Conservation (phyloP, 1,140 invertebrate species). For the Scaptodrosophila lebanonensis region DNA sequence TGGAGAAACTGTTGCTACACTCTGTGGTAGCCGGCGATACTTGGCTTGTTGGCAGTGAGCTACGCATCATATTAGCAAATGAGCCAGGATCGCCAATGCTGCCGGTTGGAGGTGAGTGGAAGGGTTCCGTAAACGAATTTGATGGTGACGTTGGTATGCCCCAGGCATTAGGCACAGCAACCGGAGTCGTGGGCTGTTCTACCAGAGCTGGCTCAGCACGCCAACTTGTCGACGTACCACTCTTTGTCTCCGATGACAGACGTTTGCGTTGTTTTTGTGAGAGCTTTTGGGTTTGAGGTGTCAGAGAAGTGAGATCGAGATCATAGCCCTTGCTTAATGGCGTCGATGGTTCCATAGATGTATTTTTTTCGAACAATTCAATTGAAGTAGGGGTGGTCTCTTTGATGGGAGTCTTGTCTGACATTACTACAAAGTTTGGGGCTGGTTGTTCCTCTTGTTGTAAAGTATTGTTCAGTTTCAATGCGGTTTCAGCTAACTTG, state of each 20-base stretch:
- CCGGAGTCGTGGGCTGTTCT: slow-evolving; percentile 26
- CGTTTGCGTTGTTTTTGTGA: slow-evolving; percentile 80
- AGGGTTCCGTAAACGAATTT: slow-evolving; percentile 20
- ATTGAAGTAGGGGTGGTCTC: slow-evolving; percentile 21
- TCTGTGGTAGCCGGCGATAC: slow-evolving; percentile 6
- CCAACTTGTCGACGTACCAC: slow-evolving; percentile 19
- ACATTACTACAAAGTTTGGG: slow-evolving; percentile 21
- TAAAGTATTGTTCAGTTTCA: slow-evolving; percentile 72
- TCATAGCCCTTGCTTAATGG: slow-evolving; percentile 55
- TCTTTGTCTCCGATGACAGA: slow-evolving; percentile 67
- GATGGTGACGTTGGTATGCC: slow-evolving; percentile 31
- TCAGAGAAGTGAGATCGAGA: slow-evolving; percentile 59
- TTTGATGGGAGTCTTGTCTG: slow-evolving; percentile 24
- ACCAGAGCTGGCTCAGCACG: slow-evolving; percentile 6
- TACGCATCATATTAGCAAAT: slow-evolving; percentile 69
- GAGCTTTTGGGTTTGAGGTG: slow-evolving; percentile 75
- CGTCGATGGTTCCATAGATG: slow-evolving; percentile 24
- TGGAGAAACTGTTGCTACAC: slow-evolving; percentile 69
- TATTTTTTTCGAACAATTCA: too few species aligned
- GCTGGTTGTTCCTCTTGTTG: slow-evolving; percentile 57
- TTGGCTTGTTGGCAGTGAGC: slow-evolving; percentile 5
- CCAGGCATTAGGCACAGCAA: slow-evolving; percentile 64
- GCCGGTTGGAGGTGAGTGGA: slow-evolving; percentile 44
- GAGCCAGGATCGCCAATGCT: slow-evolving; percentile 55
- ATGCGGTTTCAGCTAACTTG: slow-evolving; percentile 57